Base-by-base conservation (phyloP, 2,113 vertebrate species). In the Pardalotus punctatus region DNA sequence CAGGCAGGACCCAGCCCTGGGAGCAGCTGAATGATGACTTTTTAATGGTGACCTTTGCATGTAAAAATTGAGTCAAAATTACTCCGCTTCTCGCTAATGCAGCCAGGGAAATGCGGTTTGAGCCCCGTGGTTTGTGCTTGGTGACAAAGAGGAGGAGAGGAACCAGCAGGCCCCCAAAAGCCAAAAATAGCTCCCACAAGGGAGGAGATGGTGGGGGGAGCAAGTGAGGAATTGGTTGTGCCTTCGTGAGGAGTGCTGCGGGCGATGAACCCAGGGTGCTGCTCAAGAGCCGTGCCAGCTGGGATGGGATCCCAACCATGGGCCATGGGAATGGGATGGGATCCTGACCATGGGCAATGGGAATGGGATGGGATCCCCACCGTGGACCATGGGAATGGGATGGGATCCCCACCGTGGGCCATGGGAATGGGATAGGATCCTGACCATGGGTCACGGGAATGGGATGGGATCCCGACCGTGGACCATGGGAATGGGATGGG, bases 31-130 rank as follows among this genome's bases (percentile, higher is more conserved):
- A 94, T 95, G 64, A 91, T 69, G 92, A 87, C 79, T 96, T 90
- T 85, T 90, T 96, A 94, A 96, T 67, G 85, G 90, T 90, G 95
- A 94, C 94, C 94, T 96, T 76, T 88, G 94, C 95, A 72, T 93
- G 87, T 72, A 43, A 88, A 93, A 93, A 95, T 79, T 38, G 90
- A 97, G 88, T 76, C 66, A 36, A 56, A 92, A 93, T n/a, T 48
- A 90, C 92, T 95, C 35, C 0, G 0, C 43, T 77, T 17, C 74
- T 89, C 0, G 0, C 64, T 96, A 84, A 95, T 35, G 78, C 74
- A 36, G 23, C 0, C 2, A 87, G 85, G 67, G 70, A 50, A 82
- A 90, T 5, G 70, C 1, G 27, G 73, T 51, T 93, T 10, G 19
- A 79, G 66, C 51, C 57, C 38, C 7, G 40, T 9, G 88, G 70